A percentile compares a stretch with the other conserved stretches of the same genome.
These are phyloP conservation scores for Orius laevigatus DNA, from an alignment of 1,140 invertebrate species.

Conservation along the genomic window DNA sequence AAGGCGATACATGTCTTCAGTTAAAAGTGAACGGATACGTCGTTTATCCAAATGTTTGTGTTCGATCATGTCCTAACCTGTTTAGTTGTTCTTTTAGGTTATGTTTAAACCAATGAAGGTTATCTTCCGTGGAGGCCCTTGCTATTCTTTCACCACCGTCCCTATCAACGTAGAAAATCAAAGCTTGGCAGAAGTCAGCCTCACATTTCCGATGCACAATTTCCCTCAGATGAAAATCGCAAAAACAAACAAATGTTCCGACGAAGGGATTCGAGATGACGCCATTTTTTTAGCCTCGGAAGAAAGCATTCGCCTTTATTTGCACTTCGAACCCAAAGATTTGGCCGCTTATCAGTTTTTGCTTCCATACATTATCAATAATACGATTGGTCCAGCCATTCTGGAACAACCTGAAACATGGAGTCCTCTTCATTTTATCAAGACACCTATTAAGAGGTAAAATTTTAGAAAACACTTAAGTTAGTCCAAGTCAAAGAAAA, in stretches of 20 bases:
- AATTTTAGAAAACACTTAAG: too few relatives aligned
- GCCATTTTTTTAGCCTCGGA: not conserved
- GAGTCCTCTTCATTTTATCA: not conserved
- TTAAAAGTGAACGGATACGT: slow-evolving; percentile 12
- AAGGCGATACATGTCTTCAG: not conserved
- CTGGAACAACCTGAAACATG: not conserved
- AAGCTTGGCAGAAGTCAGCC: not conserved
- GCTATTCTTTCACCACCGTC: not conserved
- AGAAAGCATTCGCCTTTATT: slow-evolving; percentile 8
- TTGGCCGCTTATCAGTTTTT: slow-evolving; percentile 14
- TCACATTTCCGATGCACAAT: slow-evolving; percentile 2
- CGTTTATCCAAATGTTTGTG: slow-evolving; percentile 12
- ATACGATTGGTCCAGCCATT: slow-evolving; percentile 7
- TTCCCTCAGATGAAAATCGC: slow-evolving; percentile 4
- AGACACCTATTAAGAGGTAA: not conserved
- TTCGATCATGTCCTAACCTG: not conserved
- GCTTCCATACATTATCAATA: slow-evolving; percentile 13
- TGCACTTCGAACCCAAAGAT: slow-evolving; percentile 15
- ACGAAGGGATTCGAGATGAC: too few relatives aligned
- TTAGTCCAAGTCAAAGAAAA: too few relatives aligned
- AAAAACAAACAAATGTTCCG: too few relatives aligned
- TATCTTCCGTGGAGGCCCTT: not conserved
- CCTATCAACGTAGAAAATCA: not conserved
- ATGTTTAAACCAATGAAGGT: slow-evolving; percentile 1
- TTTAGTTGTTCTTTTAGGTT: not conserved